Evolutionary conservation across 2,888 invertebrate genomes (phyloP), one percentile per base, ranked within the genome.

Genomic region (Heteromurus nitidus): DNA sequence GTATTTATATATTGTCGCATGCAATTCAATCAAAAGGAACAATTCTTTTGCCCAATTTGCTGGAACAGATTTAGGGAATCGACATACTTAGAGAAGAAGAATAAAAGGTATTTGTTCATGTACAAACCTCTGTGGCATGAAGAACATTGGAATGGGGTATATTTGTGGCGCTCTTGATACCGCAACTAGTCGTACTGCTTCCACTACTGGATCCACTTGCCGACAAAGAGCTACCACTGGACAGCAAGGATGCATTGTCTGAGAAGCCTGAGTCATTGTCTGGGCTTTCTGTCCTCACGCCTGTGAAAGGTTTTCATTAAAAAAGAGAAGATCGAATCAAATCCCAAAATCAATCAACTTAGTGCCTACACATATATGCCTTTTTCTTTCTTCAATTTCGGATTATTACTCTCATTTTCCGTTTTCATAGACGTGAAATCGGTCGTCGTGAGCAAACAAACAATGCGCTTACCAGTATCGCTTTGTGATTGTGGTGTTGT

Each of bases 251-350:
- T 80, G 97, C 96, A 84, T 96, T 97, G 90, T 99, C 99, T 88
- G 98, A 98, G 90, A 98, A 99, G 18, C 98, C 99, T 13, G 98
- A 98, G 90, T 99, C 99, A 90, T 97, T 98, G 90, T 98, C 98
- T 0, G 98, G 98, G 72, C 96, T 96, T 88, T 98, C 97, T 16
- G 96, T 95, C 85, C 96, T 92, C n/a, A 91, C 89, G 60, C 90
- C 90, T 87, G 84, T 16, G 84, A 80, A 77, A 24, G 28, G 13
- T 55, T 55, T 55, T 55, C 55, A 76, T 67, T 44, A 13, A 67
- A 31, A 13, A 64, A 11, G 60, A 64, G 22, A 13, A 65, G 3
- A 20, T 68, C 36, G 55, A 50, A 76, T 65, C 44, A 65, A 24
- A 20, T 62, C 31, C 16, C 2, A 60, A 28, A 26, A 55, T 55